Evolutionary conservation across 2,888 invertebrate species (phyloP), one percentile per base, ranked within the genome.

Genomic region (Corythucha ciliata): DNA sequence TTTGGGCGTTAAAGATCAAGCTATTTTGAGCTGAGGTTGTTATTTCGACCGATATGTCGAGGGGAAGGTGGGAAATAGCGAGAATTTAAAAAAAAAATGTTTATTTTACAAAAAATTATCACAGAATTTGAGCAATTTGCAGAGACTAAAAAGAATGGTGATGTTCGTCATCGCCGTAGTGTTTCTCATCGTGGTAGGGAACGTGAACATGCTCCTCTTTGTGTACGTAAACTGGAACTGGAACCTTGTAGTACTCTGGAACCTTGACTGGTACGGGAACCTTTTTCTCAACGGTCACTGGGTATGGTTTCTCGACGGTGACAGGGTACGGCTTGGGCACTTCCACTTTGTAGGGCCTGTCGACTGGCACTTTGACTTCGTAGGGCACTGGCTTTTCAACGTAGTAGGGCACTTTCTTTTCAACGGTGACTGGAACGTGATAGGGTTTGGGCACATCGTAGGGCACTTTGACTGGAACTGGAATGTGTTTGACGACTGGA

Each of bases 241-340:
- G 55, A 14, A 52, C 34, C 37, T 48, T 52, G n/a, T 39, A 42
- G 45, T 45, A 51, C 39, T 51, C 51, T 2, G 51, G 53, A 2
- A 45, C 33, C 24, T 52, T 34, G 7, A 52, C 47, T 21, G 34
- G 25, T 34, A 50, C n/a, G 0, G 53, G 53, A 20, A 48, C 53
- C 14, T 53, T 53, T 46, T 54, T 56, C 27, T 56, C 53, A 21
- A 56, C 48, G 14, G 50, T 44, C 10, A 53, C 50, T 21, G 53
- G 51, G n/a, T 53, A 53, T 7, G 56, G 56, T 27, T 54, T 56
- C 34, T 50, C 53, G 25, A 56, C 52, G 22, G 29, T 32, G 3
- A 54, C 51, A 1, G 53, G 53, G 39, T 52, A 56, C 8, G 56
- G 56, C 29, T 54, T 56, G 3, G 56, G 53, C 8, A 53, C 51